Evolutionary conservation across 1,140 invertebrate species (phyloP).

Genomic region (Geopemphigus sp.): DNA sequence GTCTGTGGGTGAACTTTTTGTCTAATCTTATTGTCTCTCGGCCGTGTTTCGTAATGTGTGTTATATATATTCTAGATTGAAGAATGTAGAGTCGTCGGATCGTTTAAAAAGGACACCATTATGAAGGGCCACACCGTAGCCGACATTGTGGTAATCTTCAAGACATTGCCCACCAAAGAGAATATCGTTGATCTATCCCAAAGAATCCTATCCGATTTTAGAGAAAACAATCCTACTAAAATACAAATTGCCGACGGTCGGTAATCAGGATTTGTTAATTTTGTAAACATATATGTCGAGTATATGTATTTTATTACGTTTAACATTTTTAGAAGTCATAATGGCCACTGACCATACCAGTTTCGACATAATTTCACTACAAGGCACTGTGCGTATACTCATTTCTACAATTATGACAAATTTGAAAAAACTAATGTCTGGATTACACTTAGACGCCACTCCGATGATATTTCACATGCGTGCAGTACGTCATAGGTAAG

Average conservation of each 20-base stretch:
- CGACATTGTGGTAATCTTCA: constrained; percentile 96
- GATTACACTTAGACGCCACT: constrained; percentile 67
- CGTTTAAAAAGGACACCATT: constrained; percentile 98
- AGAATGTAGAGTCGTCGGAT: constrained; percentile 92
- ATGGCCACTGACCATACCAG: constrained; percentile 34
- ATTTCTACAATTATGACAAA: constrained; percentile 67
- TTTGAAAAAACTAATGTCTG: constrained; percentile 64
- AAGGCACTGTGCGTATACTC: constrained; percentile 60
- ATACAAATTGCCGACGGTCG: constrained; percentile 31
- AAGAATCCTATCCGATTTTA: constrained; percentile 30
- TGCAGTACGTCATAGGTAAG: constrained; percentile 75
- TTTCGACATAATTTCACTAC: constrained; percentile 54
- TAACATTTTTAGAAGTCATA: constrained; percentile 24
- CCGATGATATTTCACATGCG: constrained; percentile 84
- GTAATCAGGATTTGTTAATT: too few relatives aligned
- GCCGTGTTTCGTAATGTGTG: too few relatives aligned
- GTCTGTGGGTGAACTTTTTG: constrained; percentile 82
- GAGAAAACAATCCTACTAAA: constrained; percentile 21
- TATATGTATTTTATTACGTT: neutral
- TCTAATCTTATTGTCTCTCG: too few relatives aligned
- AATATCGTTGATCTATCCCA: constrained; percentile 67
- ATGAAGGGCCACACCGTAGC: constrained; percentile 91
- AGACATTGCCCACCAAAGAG: constrained; percentile 94
- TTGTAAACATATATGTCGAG: too few relatives aligned
- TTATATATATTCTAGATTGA: constrained; percentile 92